These are phyloP conservation scores for Morpho helenor DNA, from an alignment of 2,888 invertebrate genomes.

Conservation along the genomic window DNA sequence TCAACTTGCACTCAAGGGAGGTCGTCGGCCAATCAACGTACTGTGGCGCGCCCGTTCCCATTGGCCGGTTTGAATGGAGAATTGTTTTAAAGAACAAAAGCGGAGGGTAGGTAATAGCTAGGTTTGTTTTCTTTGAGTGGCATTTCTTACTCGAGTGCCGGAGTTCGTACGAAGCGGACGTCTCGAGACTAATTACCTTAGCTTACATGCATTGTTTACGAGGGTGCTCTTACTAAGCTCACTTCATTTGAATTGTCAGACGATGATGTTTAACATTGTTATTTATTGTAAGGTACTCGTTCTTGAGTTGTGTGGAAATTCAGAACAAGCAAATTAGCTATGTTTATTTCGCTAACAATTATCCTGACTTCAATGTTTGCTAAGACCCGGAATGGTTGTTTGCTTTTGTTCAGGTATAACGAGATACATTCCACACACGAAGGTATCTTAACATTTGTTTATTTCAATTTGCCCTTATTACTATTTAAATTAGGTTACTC, in stretches of 20 bases:
- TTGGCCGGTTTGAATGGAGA: constrained; percentile 76
- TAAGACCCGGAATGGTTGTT: constrained; percentile 46
- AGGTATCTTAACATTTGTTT: constrained; percentile 18
- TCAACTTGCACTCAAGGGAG: constrained; percentile 69
- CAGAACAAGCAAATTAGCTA: constrained; percentile 68
- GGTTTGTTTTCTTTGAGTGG: constrained; percentile 76
- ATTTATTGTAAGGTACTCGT: constrained; percentile 56
- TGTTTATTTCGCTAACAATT: constrained; percentile 57
- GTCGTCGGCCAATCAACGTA: constrained; percentile 78
- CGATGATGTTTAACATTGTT: constrained; percentile 67
- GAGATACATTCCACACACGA: constrained; percentile 21
- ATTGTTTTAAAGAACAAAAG: constrained; percentile 71
- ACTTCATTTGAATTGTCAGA: constrained; percentile 49
- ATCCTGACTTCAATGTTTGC: constrained; percentile 49
- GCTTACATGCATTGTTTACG: constrained; percentile 56
- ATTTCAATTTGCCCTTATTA: constrained; percentile 11
- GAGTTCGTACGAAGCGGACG: constrained; percentile 60
- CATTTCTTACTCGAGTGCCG: constrained; percentile 66
- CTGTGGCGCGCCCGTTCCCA: constrained; percentile 66
- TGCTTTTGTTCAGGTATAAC: constrained; percentile 29
- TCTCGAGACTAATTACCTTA: constrained; percentile 72
- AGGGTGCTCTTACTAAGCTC: constrained; percentile 54
- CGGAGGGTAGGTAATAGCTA: constrained; percentile 74
- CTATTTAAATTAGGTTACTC: constrained; percentile 1
- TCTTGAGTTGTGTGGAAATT: constrained; percentile 47